Base-by-base conservation (phyloP, 2,888 invertebrate species). In the Tiliacea aurago region DNA sequence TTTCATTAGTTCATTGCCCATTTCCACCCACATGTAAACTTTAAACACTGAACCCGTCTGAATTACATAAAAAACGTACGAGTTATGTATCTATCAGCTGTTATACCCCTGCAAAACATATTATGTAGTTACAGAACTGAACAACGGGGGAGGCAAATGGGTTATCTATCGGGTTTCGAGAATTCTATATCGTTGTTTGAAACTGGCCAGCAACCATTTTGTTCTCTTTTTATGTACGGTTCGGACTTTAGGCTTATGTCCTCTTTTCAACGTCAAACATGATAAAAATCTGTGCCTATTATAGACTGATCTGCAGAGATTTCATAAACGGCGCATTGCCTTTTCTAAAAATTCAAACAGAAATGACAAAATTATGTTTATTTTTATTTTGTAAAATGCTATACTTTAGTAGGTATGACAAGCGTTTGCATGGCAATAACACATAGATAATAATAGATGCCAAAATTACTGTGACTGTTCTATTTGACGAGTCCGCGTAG, bases 1-100 rank as follows among this genome's bases (percentile, higher is more conserved):
- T 84, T 81, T 81, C 70, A 81, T 84, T 76, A 82, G 76, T 82
- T 81, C 76, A 70, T 76, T 76, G 82, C 73, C 81, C 71, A 83
- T 81, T 71, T 81, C 71, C 71, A 71, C 73, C 47, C 55, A 56
- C 69, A 63, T 68, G 49, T 81, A 69, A 71, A 66, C 59, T 64
- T 80, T 73, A 37, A 81, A 75, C 59, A 58, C 65, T 43, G 47
- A 61, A 45, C 53, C 28, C 45, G 63, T 66, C 53, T 33, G 47
- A 56, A 70, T 72, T 72, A 81, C 64, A 73, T 67, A 62, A 47
- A 56, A 70, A 66, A 49, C 56, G 23, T 58, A 65, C n/a, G 13
- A 43, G 47, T 51, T 65, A 77, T 62, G 55, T 77, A 69, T 77
- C 65, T 77, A 69, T 77, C 65, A 66, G 56, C 64, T 59, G 41